These are phyloP conservation scores for Zosterops pallidus DNA, from an alignment of 2,113 vertebrate species.

Conservation along the genomic window DNA sequence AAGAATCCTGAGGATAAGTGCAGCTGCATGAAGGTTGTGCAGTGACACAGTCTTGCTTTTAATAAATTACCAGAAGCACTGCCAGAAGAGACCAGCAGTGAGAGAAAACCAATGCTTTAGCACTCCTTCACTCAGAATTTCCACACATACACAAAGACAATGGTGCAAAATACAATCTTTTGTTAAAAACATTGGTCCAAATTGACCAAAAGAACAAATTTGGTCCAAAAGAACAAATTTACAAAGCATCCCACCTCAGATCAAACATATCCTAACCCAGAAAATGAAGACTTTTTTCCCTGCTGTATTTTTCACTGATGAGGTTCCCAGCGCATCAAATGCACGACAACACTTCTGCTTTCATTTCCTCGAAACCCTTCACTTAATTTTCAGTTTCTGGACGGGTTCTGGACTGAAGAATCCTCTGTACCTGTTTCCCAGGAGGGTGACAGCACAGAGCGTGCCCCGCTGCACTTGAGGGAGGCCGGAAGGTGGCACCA, in stretches of 20 bases:
- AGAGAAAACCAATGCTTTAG: neutral
- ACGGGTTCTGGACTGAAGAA: neutral
- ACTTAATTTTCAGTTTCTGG: neutral
- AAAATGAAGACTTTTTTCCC: neutral
- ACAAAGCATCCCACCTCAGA: neutral
- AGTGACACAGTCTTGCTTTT: neutral
- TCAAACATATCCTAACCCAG: neutral
- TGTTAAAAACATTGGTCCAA: neutral
- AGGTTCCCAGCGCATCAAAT: neutral
- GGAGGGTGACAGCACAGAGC: slow-evolving; percentile 84
- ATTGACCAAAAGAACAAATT: neutral
- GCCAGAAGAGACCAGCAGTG: neutral
- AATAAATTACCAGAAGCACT: neutral
- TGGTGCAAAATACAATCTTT: neutral
- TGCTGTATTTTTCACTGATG: neutral
- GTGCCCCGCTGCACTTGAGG: slow-evolving; percentile 82
- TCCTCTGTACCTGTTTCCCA: slow-evolving; percentile 82
- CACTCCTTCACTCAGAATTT: neutral
- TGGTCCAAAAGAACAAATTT: neutral
- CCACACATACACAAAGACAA: neutral
- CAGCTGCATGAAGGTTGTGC: neutral
- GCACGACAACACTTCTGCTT: neutral
- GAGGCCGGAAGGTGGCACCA: slow-evolving; percentile 84
- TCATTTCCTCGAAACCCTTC: neutral
- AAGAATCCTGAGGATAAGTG: neutral